A percentile compares a stretch with the other conserved stretches of the same genome.
phyloP scores from a whole-genome alignment of 2,797 vertebrate genomes.

The Helarctos malayanus region DNA sequence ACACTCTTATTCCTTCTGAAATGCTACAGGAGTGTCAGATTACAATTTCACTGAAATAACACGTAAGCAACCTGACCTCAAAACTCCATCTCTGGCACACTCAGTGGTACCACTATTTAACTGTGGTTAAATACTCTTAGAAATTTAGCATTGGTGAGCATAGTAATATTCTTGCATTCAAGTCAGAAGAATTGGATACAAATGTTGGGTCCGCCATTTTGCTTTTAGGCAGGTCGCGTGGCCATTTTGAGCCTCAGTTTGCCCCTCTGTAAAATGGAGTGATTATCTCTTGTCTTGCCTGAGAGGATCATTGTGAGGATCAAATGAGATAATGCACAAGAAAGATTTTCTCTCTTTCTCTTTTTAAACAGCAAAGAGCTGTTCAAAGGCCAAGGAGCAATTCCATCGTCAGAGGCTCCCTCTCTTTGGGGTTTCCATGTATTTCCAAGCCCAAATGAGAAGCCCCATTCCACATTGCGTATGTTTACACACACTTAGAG shows the following conservation, averaged over 20 bases:
- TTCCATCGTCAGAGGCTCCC: neutral
- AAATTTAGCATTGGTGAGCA: neutral
- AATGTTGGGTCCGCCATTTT: neutral
- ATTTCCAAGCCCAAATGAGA: neutral
- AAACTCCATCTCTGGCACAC: neutral
- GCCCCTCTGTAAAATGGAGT: neutral
- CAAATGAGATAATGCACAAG: neutral
- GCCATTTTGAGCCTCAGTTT: neutral
- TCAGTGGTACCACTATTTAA: neutral
- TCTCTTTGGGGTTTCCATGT: neutral
- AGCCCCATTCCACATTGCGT: neutral
- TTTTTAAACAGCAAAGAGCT: neutral
- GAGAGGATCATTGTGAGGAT: neutral
- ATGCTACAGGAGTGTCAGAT: neutral
- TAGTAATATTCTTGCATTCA: neutral
- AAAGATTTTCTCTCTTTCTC: neutral
- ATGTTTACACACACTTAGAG: accelerated
- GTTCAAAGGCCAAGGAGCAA: neutral
- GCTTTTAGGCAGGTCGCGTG: neutral
- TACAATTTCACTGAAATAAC: neutral
- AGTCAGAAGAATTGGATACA: neutral
- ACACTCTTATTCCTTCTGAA: neutral
- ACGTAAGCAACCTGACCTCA: neutral
- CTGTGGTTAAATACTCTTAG: neutral
- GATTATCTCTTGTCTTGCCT: neutral